Percentiles rank a stretch among this genome's conserved stretches.
Conservation (phyloP, 2,888 invertebrate species). For the Thereva unica region DNA sequence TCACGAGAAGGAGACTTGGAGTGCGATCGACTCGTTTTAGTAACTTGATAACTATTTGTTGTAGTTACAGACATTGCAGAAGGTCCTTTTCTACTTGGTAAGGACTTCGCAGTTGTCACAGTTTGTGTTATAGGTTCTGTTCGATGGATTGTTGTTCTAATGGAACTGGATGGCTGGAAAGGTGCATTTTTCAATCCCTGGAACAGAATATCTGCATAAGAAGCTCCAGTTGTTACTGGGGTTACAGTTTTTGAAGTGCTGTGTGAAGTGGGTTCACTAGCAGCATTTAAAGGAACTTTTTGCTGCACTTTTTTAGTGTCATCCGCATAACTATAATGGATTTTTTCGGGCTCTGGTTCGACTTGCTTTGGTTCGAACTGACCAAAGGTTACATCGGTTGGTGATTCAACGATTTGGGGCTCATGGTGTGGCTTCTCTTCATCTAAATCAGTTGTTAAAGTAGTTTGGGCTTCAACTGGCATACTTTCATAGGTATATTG, state of each 20-base stretch:
- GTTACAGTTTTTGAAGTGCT: constrained; percentile 35
- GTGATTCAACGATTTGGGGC: neutral
- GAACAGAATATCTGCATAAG: constrained; percentile 73
- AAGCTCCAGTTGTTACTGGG: constrained; percentile 48
- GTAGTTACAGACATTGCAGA: neutral
- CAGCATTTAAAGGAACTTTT: neutral
- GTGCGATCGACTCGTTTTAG: constrained; percentile 25
- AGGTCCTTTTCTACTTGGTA: neutral
- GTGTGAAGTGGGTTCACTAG: neutral
- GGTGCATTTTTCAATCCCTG: constrained; percentile 62
- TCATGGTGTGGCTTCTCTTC: neutral
- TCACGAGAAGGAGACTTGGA: constrained; percentile 51
- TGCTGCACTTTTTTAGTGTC: neutral
- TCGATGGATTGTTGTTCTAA: neutral
- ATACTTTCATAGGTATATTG: constrained; percentile 22
- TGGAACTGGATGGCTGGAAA: constrained; percentile 65
- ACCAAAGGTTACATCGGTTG: constrained; percentile 53
- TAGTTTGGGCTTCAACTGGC: neutral
- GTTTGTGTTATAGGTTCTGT: constrained; percentile 3
- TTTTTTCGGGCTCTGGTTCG: constrained; percentile 41
- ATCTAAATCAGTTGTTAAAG: neutral
- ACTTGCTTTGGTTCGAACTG: constrained; percentile 52
- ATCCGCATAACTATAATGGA: no score
- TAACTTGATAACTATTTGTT: neutral
- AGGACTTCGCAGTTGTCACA: neutral